Evolutionary conservation across 2,888 invertebrate genomes (phyloP).

Genomic region (Tanypteryx hageni): DNA sequence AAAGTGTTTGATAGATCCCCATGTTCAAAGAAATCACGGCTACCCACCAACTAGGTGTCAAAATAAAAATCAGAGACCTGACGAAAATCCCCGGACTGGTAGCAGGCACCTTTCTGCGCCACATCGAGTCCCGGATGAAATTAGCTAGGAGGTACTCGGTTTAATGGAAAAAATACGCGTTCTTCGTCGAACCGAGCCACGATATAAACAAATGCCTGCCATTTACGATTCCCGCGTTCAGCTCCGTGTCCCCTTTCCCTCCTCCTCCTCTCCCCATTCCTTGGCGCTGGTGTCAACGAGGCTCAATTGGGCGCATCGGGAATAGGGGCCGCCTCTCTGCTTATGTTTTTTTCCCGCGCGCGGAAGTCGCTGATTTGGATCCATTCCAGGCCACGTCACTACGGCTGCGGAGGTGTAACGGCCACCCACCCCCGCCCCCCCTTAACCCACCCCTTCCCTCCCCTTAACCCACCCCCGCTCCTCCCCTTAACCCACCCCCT

Average conservation of each 20-base stretch:
- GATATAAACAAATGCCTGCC: constrained; percentile 22
- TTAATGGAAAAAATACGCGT: not conserved
- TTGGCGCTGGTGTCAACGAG: constrained; percentile 2
- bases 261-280: not conserved
- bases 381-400: constrained; percentile 5
- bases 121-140: too few relatives aligned
- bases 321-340: not conserved
- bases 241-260: too few relatives aligned
- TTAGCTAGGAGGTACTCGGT: not conserved
- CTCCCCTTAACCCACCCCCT: too few relatives aligned
- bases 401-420: not conserved
- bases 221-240: not conserved
- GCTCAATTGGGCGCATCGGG: constrained; percentile 11
- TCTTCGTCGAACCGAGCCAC: not conserved
- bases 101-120: too few relatives aligned
- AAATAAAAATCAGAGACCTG: too few relatives aligned
- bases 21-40: too few relatives aligned
- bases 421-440: not conserved
- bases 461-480: not conserved
- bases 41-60: too few relatives aligned
- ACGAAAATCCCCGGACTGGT: too few relatives aligned
- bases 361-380: constrained; percentile 32
- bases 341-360: constrained; percentile 14
- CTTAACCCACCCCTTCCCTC: too few relatives aligned
- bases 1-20: too few relatives aligned